phyloP scores from a whole-genome alignment of 2,888 invertebrate genomes.

The Prosopocoilus inquinatus region DNA sequence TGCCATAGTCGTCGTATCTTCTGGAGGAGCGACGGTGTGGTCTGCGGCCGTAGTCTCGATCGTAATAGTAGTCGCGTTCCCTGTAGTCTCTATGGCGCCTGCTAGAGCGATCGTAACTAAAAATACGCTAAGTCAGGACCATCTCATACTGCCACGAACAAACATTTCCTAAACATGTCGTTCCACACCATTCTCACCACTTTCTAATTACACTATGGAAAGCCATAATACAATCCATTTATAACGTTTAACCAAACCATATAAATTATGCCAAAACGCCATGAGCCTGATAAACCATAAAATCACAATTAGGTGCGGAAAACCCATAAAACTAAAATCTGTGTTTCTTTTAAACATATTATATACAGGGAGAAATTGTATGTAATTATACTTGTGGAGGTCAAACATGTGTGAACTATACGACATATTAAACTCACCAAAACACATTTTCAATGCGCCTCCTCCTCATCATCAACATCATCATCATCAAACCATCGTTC shows the following conservation, averaged over 20 bases:
- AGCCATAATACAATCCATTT: slow-evolving; percentile 47
- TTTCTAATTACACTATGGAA: slow-evolving; percentile 35
- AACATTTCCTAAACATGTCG: slow-evolving; percentile 24
- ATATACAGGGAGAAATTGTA: slow-evolving; percentile 3
- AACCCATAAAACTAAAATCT: slow-evolving; percentile 6
- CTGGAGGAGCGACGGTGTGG: slow-evolving; percentile 38
- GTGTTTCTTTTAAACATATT: slow-evolving; percentile 4
- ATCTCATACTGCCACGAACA: slow-evolving; percentile 25
- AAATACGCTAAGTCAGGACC: slow-evolving; percentile 42
- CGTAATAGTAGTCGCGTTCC: slow-evolving; percentile 45
- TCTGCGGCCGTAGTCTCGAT: slow-evolving; percentile 41
- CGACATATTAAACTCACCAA: not conserved
- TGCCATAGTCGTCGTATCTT: slow-evolving; percentile 41
- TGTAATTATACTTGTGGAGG: slow-evolving; percentile 6
- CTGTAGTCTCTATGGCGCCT: slow-evolving; percentile 37
- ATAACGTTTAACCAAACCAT: slow-evolving; percentile 51
- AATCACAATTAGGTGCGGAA: slow-evolving; percentile 44
- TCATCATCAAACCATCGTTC: not conserved
- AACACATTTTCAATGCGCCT: not conserved
- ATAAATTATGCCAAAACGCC: slow-evolving; percentile 48
- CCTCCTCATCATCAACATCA: not conserved
- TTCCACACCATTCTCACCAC: slow-evolving; percentile 36
- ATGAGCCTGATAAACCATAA: slow-evolving; percentile 54
- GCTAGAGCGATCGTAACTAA: slow-evolving; percentile 43
- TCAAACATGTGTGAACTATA: slow-evolving; percentile 4